Percentiles rank a stretch among this genome's conserved stretches.
Conservation (phyloP, 2,797 vertebrate species). For the Myotis planiceps region DNA sequence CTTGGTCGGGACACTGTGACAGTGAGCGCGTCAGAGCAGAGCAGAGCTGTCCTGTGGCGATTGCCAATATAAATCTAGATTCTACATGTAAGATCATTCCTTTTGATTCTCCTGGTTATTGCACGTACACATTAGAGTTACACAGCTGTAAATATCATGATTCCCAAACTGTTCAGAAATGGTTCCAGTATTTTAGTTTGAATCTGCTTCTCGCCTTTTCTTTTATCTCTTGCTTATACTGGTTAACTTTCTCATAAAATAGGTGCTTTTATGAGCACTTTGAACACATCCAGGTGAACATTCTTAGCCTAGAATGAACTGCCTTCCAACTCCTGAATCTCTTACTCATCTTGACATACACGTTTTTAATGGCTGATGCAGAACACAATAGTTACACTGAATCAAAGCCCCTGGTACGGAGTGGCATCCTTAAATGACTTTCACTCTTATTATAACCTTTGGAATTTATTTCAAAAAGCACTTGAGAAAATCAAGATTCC, state of each 20-base stretch:
- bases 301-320: not conserved
- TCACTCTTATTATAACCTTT: not conserved
- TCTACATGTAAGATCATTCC: not conserved
- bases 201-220: not conserved
- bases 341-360: not conserved
- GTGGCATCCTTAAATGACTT: not conserved
- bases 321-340: not conserved
- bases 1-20: constrained; percentile 1
- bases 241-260: not conserved
- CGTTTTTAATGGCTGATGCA: not conserved
- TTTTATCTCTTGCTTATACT: not conserved
- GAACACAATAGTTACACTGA: not conserved
- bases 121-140: not conserved
- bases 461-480: constrained; percentile 2
- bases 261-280: too few relatives aligned
- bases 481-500: not conserved
- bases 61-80: not conserved
- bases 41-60: not conserved
- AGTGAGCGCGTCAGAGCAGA: not conserved
- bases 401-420: not conserved
- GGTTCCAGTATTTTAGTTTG: constrained; percentile 2
- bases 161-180: not conserved
- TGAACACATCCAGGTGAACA: not conserved
- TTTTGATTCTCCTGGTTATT: not conserved
- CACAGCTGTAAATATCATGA: not conserved